Conservation (phyloP, 2,797 vertebrate species). For the Chaetophractus vellerosus region DNA sequence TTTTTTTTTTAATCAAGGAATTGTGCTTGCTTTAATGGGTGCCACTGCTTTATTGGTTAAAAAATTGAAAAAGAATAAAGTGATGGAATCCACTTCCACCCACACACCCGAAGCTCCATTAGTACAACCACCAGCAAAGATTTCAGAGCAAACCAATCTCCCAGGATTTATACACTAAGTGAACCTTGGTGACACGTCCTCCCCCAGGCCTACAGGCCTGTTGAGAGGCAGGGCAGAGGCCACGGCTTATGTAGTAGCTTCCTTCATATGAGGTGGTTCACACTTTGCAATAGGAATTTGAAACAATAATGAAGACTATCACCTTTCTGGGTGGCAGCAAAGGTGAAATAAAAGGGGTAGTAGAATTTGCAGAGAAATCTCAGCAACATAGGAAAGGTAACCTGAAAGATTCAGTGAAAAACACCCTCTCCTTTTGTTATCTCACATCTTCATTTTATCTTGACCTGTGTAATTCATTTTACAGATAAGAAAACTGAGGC, state of each 20-base stretch:
- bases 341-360: background rate
- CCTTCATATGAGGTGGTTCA: background rate
- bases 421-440: background rate
- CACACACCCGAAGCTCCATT: background rate
- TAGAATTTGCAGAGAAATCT: background rate
- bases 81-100: background rate
- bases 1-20: constrained; percentile 43
- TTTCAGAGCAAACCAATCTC: constrained; percentile 29
- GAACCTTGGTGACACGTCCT: background rate
- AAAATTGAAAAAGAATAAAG: constrained; percentile 56
- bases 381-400: background rate
- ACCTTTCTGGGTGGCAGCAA: background rate
- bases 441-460: background rate
- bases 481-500: background rate
- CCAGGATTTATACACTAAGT: constrained; percentile 14
- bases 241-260: background rate
- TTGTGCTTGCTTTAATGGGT: constrained; percentile 22
- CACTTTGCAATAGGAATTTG: background rate
- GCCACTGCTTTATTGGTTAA: background rate
- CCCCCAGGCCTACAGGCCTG: background rate
- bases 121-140: background rate
- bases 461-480: background rate
- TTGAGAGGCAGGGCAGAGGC: background rate
- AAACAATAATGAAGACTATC: constrained; percentile 42
- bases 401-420: background rate